Conservation (phyloP, 2,888 invertebrate species). For the Scaptomyza caliginosa region DNA sequence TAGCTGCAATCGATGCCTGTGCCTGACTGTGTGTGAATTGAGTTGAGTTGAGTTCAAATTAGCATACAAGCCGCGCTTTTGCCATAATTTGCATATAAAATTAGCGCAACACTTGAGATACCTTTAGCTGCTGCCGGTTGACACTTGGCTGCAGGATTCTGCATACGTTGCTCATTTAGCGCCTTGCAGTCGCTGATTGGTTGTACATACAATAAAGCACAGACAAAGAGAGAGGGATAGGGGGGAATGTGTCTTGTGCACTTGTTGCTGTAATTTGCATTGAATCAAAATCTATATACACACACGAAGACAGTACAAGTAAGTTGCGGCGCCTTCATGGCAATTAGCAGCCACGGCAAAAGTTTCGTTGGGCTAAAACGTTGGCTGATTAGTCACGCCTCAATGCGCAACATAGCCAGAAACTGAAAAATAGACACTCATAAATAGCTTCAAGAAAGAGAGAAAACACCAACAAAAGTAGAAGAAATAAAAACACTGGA, state of each 20-base stretch:
- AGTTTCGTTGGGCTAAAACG: slow-evolving; percentile 45
- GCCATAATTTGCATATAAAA: slow-evolving; percentile 79
- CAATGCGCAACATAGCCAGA: slow-evolving; percentile 58
- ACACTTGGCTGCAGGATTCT: slow-evolving; percentile 33
- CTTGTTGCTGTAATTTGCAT: slow-evolving; percentile 77
- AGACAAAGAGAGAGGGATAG: neutral
- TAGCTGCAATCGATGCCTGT: slow-evolving; percentile 7
- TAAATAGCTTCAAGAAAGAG: slow-evolving; percentile 58
- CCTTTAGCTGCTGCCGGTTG: slow-evolving; percentile 23
- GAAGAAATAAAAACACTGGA: neutral
- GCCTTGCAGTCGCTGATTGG: slow-evolving; percentile 70
- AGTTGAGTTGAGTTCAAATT: slow-evolving; percentile 51
- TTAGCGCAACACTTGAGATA: slow-evolving; percentile 73
- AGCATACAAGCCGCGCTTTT: slow-evolving; percentile 77
- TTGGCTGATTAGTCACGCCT: slow-evolving; percentile 72
- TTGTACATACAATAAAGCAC: slow-evolving; percentile 60
- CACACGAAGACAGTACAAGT: neutral
- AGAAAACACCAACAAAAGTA: neutral
- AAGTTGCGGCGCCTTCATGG: slow-evolving; percentile 70
- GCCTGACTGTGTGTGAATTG: neutral
- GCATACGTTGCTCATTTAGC: slow-evolving; percentile 61
- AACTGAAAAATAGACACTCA: slow-evolving; percentile 72
- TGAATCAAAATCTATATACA: slow-evolving; percentile 36
- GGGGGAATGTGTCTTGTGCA: slow-evolving; percentile 49
- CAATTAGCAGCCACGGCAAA: slow-evolving; percentile 67